Conservation (phyloP, 2,113 vertebrate genomes). For the Hemiscyllium ocellatum region DNA sequence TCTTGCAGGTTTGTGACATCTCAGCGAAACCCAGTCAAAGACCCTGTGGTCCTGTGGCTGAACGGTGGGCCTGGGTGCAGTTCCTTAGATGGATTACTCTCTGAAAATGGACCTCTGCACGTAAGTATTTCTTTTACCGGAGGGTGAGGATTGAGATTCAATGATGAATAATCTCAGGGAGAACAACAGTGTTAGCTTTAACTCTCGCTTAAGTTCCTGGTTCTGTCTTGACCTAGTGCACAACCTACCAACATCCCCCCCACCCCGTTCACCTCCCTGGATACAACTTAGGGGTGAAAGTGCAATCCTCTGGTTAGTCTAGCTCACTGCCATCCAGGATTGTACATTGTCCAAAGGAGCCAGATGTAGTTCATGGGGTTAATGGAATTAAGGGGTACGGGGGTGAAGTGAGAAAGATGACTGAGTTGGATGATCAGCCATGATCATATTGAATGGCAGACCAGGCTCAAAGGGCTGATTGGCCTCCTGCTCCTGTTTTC, state of each 20-base stretch:
- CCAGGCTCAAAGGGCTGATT: no score
- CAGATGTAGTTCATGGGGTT: no score
- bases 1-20: constrained; percentile 63
- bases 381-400: no score
- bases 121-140: constrained; percentile 44
- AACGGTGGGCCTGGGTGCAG: constrained; percentile 69
- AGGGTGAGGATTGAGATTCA: not conserved
- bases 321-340: no score
- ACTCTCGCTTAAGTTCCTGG: not conserved
- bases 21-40: constrained; percentile 54
- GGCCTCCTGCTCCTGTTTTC: no score
- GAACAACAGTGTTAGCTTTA: not conserved
- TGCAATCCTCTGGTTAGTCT: no score
- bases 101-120: constrained; percentile 66
- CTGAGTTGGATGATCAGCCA: no score
- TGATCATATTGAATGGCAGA: no score
- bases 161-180: not conserved
- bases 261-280: not conserved
- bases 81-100: constrained; percentile 63
- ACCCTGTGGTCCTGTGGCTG: constrained; percentile 65
- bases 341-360: no score
- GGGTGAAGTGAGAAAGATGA: no score
- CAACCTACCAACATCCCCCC: not conserved
- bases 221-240: not conserved
- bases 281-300: not conserved